Conservation (phyloP, 1,140 invertebrate species). For the Nasonia vitripennis region DNA sequence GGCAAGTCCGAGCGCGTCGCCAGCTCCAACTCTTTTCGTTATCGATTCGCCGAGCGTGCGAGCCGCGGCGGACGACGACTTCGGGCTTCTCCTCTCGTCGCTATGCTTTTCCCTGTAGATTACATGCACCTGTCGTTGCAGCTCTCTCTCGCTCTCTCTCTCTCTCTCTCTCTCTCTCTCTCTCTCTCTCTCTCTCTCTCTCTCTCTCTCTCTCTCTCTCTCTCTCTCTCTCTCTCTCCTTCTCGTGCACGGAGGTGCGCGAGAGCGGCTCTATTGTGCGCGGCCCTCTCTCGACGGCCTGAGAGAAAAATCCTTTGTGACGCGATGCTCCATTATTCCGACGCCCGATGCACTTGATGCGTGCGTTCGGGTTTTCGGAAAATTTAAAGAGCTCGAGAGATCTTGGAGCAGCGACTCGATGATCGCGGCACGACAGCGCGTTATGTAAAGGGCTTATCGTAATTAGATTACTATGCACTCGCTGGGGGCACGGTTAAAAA, state of each 20-base stretch:
- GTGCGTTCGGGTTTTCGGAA: neutral
- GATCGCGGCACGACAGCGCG: too few species aligned
- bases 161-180: neutral
- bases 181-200: neutral
- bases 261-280: neutral
- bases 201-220: neutral
- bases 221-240: neutral
- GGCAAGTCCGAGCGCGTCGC: slow-evolving; percentile 51
- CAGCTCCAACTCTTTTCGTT: slow-evolving; percentile 21
- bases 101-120: neutral
- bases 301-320: neutral
- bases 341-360: neutral
- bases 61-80: neutral
- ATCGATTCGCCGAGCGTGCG: slow-evolving; percentile 18
- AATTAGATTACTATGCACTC: neutral
- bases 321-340: neutral
- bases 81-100: neutral
- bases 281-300: neutral
- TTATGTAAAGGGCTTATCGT: neutral
- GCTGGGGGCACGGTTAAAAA: neutral
- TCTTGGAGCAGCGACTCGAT: too few species aligned
- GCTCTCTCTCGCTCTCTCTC: neutral
- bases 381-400: too few species aligned
- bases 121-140: neutral
- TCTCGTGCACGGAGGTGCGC: neutral